Conservation (phyloP, 2,113 vertebrate genomes). For the human (Homo sapiens) region GRCh38 chr16:85081501-85082000, state of each 20-base stretch:
- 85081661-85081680: too few species aligned
- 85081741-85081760: not conserved
- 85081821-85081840: not conserved
- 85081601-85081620: conserved; percentile 62
- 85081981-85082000: not conserved
- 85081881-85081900: too few species aligned
- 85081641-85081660: not conserved
- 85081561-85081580: not conserved
- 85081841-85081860: not conserved
- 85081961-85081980: accelerated
- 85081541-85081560: conserved; percentile 39
- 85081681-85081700: not conserved
- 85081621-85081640: conserved; percentile 36
- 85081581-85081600: conserved; percentile 65
- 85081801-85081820: not conserved
- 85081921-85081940: not conserved
- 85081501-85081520: not conserved
- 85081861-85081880: not conserved
- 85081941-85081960: not conserved
- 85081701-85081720: not conserved
- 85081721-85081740: accelerated
- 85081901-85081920: not conserved
- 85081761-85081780: not conserved
- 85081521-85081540: not conserved
- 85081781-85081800: not conserved